phyloP scores from a whole-genome alignment of 2,888 invertebrate species.

The Cheilosia soror region DNA sequence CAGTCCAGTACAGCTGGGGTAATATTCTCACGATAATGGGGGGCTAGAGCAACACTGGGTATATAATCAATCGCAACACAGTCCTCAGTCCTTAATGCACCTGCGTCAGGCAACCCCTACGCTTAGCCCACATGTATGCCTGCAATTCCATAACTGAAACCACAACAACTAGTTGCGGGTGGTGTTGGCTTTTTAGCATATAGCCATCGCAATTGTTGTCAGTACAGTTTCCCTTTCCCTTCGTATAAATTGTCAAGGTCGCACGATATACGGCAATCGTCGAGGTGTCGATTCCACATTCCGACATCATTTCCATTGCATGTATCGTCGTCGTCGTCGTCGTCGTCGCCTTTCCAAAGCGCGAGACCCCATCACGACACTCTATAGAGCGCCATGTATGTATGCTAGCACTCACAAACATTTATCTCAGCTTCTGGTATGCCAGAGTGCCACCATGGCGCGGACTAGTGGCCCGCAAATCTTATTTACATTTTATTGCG shows the following conservation, averaged over 20 bases:
- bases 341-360: background rate
- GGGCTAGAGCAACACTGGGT: too few relatives aligned
- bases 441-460: constrained; percentile 13
- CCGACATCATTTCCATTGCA: constrained; percentile 62
- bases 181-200: too few relatives aligned
- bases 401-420: constrained; percentile 16
- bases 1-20: too few relatives aligned
- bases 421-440: constrained; percentile 30
- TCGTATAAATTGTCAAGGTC: constrained; percentile 65
- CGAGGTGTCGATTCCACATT: constrained; percentile 62
- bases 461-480: constrained; percentile 51
- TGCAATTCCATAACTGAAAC: too few relatives aligned
- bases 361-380: constrained; percentile 31
- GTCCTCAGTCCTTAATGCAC: too few relatives aligned
- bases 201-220: too few relatives aligned
- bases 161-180: background rate
- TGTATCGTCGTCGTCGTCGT: constrained; percentile 53
- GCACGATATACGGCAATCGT: constrained; percentile 49
- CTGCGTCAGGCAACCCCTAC: too few relatives aligned
- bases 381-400: constrained; percentile 13
- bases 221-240: constrained; percentile 2
- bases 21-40: too few relatives aligned
- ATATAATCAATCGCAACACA: too few relatives aligned
- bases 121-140: too few relatives aligned
- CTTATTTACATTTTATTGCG: constrained; percentile 75